Percentiles rank a stretch among this genome's conserved stretches.
Evolutionary conservation across 2,797 vertebrate species (phyloP).

Genomic region (Sebastes goodei): DNA sequence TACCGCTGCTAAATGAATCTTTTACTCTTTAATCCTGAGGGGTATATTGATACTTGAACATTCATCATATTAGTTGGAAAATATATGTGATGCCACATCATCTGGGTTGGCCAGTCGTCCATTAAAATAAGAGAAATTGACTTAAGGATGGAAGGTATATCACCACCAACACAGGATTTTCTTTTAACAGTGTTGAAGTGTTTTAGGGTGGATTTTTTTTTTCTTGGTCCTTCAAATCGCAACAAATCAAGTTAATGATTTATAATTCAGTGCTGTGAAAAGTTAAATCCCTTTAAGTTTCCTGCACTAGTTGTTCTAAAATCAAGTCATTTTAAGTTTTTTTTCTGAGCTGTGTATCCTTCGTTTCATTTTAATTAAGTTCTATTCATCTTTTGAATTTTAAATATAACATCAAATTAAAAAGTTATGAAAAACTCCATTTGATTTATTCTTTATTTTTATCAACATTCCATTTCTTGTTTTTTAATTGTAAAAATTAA

Average conservation of each 20-base stretch:
- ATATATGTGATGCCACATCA: neutral
- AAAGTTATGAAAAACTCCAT: too few species aligned
- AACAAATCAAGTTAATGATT: neutral
- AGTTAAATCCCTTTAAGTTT: neutral
- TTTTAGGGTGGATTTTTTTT: constrained; percentile 4
- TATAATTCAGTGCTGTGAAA: neutral
- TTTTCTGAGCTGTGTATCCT: neutral
- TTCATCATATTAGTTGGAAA: neutral
- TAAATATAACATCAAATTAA: neutral
- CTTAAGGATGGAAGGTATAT: neutral
- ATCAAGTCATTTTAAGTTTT: too few species aligned
- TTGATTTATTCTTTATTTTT: neutral
- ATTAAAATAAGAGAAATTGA: neutral
- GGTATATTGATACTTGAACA: neutral
- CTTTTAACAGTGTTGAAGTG: neutral
- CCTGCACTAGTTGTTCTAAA: neutral
- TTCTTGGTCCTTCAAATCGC: neutral
- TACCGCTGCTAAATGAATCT: neutral
- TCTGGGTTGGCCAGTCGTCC: neutral
- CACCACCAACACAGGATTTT: neutral
- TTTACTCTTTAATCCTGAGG: neutral
- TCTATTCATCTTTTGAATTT: neutral
- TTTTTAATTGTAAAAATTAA: rapidly evolving
- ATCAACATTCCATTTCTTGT: neutral
- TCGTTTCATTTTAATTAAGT: neutral